phyloP scores from a whole-genome alignment of 2,888 invertebrate genomes.

The Polymixis flavicincta region DNA sequence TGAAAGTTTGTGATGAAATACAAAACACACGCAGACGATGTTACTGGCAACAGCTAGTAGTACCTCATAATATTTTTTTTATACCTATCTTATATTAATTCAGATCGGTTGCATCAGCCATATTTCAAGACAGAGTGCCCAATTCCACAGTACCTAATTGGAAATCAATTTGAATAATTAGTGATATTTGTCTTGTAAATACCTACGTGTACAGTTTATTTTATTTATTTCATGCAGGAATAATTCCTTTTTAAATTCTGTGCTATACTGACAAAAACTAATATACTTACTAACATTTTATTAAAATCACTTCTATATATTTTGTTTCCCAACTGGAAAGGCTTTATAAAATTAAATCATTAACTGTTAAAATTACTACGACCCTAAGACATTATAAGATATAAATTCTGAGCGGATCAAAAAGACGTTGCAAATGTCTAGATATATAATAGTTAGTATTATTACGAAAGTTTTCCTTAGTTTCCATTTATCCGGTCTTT shows the following conservation, averaged over 20 bases:
- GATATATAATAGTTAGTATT: background rate
- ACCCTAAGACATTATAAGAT: background rate
- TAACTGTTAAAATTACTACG: background rate
- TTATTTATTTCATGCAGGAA: background rate
- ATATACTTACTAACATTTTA: conserved; percentile 9
- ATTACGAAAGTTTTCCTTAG: background rate
- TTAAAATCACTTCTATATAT: background rate
- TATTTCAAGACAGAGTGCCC: background rate
- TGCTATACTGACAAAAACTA: background rate
- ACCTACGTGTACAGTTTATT: background rate
- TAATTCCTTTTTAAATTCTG: background rate
- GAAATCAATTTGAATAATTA: background rate
- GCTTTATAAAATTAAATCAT: background rate
- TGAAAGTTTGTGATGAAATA: background rate
- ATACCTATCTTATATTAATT: background rate
- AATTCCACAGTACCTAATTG: background rate
- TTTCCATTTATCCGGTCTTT: background rate
- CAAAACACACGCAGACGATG: no score
- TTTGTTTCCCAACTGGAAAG: background rate
- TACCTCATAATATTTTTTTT: no score
- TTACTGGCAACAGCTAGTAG: no score
- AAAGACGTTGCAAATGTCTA: background rate
- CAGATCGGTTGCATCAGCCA: background rate
- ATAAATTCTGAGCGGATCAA: background rate
- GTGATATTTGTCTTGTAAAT: background rate